Evolutionary conservation across 2,113 vertebrate genomes (phyloP).

Genomic region (Cinclus mexicanus): DNA sequence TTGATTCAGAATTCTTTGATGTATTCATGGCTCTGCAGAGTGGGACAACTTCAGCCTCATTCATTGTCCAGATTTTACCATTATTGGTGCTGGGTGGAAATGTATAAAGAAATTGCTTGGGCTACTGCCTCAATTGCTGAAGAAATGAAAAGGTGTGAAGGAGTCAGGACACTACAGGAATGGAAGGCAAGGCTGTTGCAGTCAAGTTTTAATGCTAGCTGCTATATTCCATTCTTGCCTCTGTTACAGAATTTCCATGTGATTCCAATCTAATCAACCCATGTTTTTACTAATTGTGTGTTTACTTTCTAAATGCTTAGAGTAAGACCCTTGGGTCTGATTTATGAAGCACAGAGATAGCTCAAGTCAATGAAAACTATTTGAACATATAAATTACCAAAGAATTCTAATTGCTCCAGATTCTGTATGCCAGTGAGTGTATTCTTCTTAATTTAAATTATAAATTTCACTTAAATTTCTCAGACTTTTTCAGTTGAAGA

Average conservation of each 20-base stretch:
- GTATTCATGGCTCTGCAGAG: neutral
- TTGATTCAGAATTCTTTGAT: neutral
- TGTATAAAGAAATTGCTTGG: neutral
- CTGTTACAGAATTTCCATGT: neutral
- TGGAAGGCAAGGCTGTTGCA: neutral
- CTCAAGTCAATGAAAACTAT: neutral
- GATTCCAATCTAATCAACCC: constrained; percentile 12
- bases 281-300: neutral
- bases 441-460: neutral
- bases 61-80: neutral
- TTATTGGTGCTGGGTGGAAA: neutral
- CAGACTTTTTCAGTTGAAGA: neutral
- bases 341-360: neutral
- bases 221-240: neutral
- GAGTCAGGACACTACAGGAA: accelerated
- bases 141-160: neutral
- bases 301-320: constrained; percentile 20
- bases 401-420: neutral
- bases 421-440: neutral
- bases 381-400: neutral
- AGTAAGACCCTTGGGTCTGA: constrained; percentile 33
- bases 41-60: neutral
- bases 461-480: neutral
- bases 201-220: neutral
- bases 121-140: neutral